Evolutionary conservation across 2,797 vertebrate genomes (phyloP).

Genomic region (Hypotaenidia okinawae): DNA sequence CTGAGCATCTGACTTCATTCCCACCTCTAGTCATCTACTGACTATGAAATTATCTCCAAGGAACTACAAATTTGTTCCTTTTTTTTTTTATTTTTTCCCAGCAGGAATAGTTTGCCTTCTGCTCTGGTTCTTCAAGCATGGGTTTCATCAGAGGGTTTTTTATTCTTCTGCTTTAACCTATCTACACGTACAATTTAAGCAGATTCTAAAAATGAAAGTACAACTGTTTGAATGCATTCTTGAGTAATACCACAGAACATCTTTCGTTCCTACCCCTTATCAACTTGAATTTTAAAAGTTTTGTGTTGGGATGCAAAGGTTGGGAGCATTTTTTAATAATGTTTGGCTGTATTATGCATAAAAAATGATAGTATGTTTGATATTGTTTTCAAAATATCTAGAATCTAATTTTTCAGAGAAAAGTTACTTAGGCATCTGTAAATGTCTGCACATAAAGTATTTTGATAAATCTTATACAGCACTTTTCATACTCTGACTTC

Average conservation of each 20-base stretch:
- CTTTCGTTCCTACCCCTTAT: background rate
- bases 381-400: background rate
- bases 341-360: background rate
- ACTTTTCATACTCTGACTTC: background rate
- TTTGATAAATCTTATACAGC: background rate
- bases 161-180: background rate
- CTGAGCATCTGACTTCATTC: background rate
- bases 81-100: background rate
- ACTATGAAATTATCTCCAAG: background rate
- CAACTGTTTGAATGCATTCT: background rate
- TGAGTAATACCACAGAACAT: background rate
- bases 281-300: background rate
- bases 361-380: background rate
- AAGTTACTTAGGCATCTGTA: background rate
- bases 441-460: background rate
- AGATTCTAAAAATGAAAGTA: background rate
- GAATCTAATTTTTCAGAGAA: background rate
- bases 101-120: background rate
- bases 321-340: accelerated
- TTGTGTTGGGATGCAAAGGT: background rate
- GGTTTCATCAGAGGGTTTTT: background rate
- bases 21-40: background rate
- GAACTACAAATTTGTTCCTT: background rate
- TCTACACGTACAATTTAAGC: background rate
- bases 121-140: background rate